Evolutionary conservation across 2,797 vertebrate genomes (phyloP).

Genomic region (Sebastes hubbsi): DNA sequence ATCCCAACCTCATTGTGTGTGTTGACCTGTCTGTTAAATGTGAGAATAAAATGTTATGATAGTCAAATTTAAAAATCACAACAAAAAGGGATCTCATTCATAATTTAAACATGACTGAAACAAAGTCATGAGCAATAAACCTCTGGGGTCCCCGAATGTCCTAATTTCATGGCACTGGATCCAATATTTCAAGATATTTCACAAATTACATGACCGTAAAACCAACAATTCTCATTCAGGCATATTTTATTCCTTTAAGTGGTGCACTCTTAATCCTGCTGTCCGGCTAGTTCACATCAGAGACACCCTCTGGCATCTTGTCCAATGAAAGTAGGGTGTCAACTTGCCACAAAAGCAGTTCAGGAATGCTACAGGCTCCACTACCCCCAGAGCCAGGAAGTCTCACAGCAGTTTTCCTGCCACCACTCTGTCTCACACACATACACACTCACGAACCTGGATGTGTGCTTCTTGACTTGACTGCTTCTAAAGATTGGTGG

Average conservation of each 20-base stretch:
- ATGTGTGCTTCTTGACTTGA: constrained; percentile 32
- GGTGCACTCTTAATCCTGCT: neutral
- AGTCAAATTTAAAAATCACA: neutral
- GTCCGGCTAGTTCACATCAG: neutral
- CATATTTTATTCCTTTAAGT: neutral
- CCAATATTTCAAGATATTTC: neutral
- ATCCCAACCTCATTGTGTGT: neutral
- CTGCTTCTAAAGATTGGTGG: constrained; percentile 16
- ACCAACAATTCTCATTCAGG: neutral
- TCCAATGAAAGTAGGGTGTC: constrained; percentile 32
- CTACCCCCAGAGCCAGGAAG: constrained; percentile 50
- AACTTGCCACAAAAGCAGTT: constrained; percentile 59
- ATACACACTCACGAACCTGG: neutral
- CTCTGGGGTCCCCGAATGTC: neutral
- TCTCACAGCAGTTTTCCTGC: constrained; percentile 37
- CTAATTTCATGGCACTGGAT: neutral
- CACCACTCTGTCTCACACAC: constrained; percentile 4
- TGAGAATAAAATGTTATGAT: neutral
- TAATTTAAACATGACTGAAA: neutral
- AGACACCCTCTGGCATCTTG: constrained; percentile 42
- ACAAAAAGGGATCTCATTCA: neutral
- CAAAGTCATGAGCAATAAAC: neutral
- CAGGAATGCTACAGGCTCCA: constrained; percentile 57
- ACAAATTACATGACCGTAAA: neutral
- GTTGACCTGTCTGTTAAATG: neutral